A percentile compares a stretch with the other conserved stretches of the same genome.
These are phyloP conservation scores for Melinaea marsaeus DNA, from an alignment of 2,888 invertebrate genomes.

Conservation along the genomic window DNA sequence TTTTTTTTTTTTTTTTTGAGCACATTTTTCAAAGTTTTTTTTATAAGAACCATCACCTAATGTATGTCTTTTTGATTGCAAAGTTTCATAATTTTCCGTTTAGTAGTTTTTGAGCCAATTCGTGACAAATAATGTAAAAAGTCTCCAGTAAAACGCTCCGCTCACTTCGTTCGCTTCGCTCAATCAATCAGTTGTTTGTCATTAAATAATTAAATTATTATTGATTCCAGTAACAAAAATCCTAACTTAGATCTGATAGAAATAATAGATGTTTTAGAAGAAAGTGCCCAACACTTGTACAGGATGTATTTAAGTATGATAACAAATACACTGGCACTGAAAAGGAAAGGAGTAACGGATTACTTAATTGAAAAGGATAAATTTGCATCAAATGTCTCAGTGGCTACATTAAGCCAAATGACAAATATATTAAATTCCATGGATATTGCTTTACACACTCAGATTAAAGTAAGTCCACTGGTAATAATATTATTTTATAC, in stretches of 20 bases:
- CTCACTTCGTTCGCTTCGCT: too few relatives aligned
- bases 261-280: slow-evolving; percentile 59
- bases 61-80: too few relatives aligned
- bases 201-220: too few relatives aligned
- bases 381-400: slow-evolving; percentile 64
- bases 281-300: slow-evolving; percentile 63
- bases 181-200: too few relatives aligned
- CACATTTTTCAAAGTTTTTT: too few relatives aligned
- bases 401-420: slow-evolving; percentile 59
- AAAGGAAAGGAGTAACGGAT: slow-evolving; percentile 57
- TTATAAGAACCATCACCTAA: too few relatives aligned
- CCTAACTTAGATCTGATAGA: slow-evolving; percentile 50
- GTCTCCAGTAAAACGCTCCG: too few relatives aligned
- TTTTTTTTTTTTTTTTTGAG: too few relatives aligned
- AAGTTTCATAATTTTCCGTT: too few relatives aligned
- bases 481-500: not conserved
- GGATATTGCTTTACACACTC: slow-evolving; percentile 57
- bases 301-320: slow-evolving; percentile 64
- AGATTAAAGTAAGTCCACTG: slow-evolving; percentile 53
- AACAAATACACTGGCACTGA: slow-evolving; percentile 58
- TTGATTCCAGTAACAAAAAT: slow-evolving; percentile 15
- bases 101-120: too few relatives aligned
- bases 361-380: slow-evolving; percentile 60
- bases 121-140: too few relatives aligned
- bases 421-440: slow-evolving; percentile 60